Conservation (phyloP, 2,113 vertebrate species). For the Gambusia holbrooki region DNA sequence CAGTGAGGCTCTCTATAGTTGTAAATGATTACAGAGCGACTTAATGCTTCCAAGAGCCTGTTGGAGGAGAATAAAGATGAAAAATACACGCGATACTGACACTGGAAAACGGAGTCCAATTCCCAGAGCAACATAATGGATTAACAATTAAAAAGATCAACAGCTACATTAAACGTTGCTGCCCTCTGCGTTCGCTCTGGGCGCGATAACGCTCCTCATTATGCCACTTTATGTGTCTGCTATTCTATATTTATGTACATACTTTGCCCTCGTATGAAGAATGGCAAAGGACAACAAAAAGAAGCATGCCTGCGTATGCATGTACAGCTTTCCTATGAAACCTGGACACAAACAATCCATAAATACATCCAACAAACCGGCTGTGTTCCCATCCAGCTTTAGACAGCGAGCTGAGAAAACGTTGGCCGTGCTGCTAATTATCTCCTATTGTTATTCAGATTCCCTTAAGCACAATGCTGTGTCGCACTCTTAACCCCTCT, state of each 20-base stretch:
- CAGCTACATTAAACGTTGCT: slow-evolving; percentile 48
- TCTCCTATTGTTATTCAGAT: slow-evolving; percentile 78
- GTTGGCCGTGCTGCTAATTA: slow-evolving; percentile 73
- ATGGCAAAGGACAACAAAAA: slow-evolving; percentile 7
- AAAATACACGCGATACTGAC: slow-evolving; percentile 53
- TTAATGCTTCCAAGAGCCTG: slow-evolving; percentile 21
- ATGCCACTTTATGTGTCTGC: slow-evolving; percentile 40
- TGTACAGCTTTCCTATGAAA: slow-evolving; percentile 8
- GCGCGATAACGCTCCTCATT: slow-evolving; percentile 33
- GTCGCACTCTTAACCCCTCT: slow-evolving; percentile 75
- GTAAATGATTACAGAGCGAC: slow-evolving; percentile 50
- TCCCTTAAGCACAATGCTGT: slow-evolving; percentile 65
- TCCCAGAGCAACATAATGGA: slow-evolving; percentile 54
- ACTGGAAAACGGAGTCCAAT: slow-evolving; percentile 38
- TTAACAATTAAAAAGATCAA: slow-evolving; percentile 73
- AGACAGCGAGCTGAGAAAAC: slow-evolving; percentile 49
- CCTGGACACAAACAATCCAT: background rate
- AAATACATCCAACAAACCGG: background rate
- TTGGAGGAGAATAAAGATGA: slow-evolving; percentile 56
- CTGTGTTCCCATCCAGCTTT: slow-evolving; percentile 24
- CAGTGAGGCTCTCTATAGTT: slow-evolving; percentile 26
- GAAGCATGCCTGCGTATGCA: slow-evolving; percentile 1
- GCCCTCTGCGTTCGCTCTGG: slow-evolving; percentile 42
- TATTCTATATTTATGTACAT: slow-evolving; percentile 37
- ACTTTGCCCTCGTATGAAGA: slow-evolving; percentile 25